Conservation (phyloP, 2,888 invertebrate species). For the Strigamia transsilvanica region DNA sequence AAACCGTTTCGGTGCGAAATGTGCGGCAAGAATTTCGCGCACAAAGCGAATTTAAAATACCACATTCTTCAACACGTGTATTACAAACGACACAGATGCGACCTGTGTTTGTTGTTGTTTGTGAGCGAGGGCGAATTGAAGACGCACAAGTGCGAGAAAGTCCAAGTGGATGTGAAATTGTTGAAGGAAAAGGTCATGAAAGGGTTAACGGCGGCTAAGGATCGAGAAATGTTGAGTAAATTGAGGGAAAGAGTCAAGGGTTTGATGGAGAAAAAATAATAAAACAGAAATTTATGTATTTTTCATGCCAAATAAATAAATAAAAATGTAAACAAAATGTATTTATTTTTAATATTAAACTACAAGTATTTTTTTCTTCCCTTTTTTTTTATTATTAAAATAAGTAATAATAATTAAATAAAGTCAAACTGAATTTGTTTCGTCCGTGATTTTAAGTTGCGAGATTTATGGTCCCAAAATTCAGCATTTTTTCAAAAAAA, state of each 20-base stretch:
- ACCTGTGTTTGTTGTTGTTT: slow-evolving; percentile 4
- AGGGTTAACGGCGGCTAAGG: background rate
- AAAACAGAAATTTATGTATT: background rate
- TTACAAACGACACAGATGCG: background rate
- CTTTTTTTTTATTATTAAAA: background rate
- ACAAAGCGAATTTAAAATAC: background rate
- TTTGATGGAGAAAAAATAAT: background rate
- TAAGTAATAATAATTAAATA: background rate
- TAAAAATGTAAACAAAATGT: background rate
- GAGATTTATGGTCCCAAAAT: slow-evolving; percentile 20
- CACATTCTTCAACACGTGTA: slow-evolving; percentile 1
- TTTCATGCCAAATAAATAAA: background rate
- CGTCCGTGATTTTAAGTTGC: background rate
- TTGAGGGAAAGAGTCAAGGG: background rate
- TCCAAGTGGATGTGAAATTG: background rate
- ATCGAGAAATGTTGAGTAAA: background rate
- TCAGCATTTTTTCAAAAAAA: no score
- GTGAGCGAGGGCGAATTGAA: background rate
- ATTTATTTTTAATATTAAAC: slow-evolving; percentile 20
- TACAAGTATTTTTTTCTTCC: background rate
- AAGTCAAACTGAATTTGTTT: background rate
- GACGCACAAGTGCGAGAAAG: background rate
- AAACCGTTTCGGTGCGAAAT: slow-evolving; percentile 2
- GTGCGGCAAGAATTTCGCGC: background rate
- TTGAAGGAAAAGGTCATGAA: slow-evolving; percentile 9